Evolutionary conservation across 2,888 invertebrate genomes (phyloP), one percentile per base, ranked within the genome.

Genomic region (Deilephila porcellus): DNA sequence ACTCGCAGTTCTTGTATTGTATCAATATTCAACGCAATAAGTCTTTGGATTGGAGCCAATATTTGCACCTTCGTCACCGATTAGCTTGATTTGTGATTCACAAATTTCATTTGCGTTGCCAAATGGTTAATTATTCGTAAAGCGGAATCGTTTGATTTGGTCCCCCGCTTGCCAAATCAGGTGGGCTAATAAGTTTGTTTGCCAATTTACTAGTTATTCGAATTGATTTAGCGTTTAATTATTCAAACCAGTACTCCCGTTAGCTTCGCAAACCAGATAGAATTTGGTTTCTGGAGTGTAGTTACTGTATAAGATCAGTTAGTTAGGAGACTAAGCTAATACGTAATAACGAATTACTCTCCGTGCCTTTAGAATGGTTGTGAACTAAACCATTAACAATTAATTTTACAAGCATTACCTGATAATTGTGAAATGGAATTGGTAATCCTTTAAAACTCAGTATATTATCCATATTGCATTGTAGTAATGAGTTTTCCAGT

Each of bases 141-240:
- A 52, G n/a, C 25, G 67, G 52, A 67, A 67, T 67, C 52, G 67
- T 37, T 64, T 64, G 64, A 45, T 64, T 64, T 20, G n/a, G 67
- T 64, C 52, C 52, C 52, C 45, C 14, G 52, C n/a, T 67, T 67
- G 20, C 25, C 67, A 67, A 52, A 45, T 52, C 52, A 52, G 25
- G 67, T 17, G 25, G 45, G 25, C 25, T 37, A 64, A 64, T 64
- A 64, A 45, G 45, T 67, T 67, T 11, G n/a, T 20, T 64, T 64
- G 45, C 64, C 45, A 63, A 63, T 63, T 37, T 37, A 8, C 8
- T 37, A 37, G 63, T 63, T 63, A 63, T 64, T 64, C 64, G 11
- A 64, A 37, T 64, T 8, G 34, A 64, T n/a, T 60, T 60, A 29
- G 17, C 17, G 29, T 29, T 29, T 17, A 25, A 25, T 60, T 60